Evolutionary conservation across 2,113 vertebrate species (phyloP).

Genomic region (Brevimyrus niger): DNA sequence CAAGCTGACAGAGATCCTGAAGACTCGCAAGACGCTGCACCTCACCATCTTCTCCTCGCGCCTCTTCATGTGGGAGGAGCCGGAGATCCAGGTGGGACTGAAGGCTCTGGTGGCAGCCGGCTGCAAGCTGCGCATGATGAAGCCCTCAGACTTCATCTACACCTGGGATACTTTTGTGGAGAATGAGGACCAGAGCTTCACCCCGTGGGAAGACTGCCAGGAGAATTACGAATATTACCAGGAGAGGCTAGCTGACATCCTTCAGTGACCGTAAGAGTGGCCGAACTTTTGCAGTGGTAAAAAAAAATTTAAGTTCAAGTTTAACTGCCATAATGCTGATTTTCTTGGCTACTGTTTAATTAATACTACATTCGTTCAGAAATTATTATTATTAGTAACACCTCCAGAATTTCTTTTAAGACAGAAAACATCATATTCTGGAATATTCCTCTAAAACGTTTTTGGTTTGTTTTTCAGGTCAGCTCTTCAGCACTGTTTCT

Average conservation of each 20-base stretch:
- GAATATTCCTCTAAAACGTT: not conserved
- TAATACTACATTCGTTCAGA: not conserved
- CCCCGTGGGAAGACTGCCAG: constrained; percentile 75
- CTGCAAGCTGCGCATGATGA: constrained; percentile 78
- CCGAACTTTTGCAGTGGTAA: not conserved
- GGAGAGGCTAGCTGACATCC: constrained; percentile 65
- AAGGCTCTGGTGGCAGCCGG: constrained; percentile 54
- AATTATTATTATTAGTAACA: not conserved
- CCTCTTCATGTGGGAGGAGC: constrained; percentile 87
- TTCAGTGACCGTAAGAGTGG: constrained; percentile 40
- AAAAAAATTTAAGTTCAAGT: not conserved
- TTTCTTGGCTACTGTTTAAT: not conserved
- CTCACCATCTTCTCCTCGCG: constrained; percentile 79
- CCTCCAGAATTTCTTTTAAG: not conserved
- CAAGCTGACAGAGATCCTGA: constrained; percentile 63
- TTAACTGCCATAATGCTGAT: not conserved
- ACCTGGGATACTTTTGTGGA: constrained; percentile 75
- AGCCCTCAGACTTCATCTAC: constrained; percentile 69
- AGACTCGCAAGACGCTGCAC: constrained; percentile 65
- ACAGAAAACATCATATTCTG: not conserved
- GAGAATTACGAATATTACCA: constrained; percentile 70
- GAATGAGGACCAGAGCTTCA: constrained; percentile 64
- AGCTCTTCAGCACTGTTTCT: not conserved
- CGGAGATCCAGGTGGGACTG: constrained; percentile 74
- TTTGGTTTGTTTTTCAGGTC: not conserved